Base-by-base conservation (phyloP, 2,113 vertebrate genomes). In the Megatriorchis doriae region DNA sequence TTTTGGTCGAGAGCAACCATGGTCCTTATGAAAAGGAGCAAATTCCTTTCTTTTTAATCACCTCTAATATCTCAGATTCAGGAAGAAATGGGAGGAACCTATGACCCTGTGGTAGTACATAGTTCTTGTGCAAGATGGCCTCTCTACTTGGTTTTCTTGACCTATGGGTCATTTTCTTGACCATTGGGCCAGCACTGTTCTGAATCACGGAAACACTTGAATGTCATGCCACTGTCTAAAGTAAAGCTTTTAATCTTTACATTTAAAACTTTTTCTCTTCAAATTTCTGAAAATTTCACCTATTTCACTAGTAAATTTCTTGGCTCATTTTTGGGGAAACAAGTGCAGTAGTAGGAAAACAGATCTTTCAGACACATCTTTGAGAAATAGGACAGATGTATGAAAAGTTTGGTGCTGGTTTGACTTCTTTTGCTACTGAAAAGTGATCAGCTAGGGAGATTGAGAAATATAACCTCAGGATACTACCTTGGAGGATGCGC, bases 361-460 rank as follows among this genome's bases (percentile, higher is more conserved):
- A 17, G 9, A 23, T 22, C 27, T 77, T 90, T 83, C 32, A 58
- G 52, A 47, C 2, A 8, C 12, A 16, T 32, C 17, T 74, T 89
- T 67, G 40, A 84, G 82, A 91, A 78, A 84, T 25, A 31, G 10
- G 15, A 59, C 43, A 88, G 32, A 55, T 31, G 63, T 0, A 67
- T 36, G 16, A 68, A 92, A 79, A 79, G 73, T 92, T 95, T 89
- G 61, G 52, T 47, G 17, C 15, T 93, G 72, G 58, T 88, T 93
- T 96, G 92, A 59, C 56, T 79, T 86, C 45, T 48, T 43, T 74
- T 95, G 77, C 86, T 93, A 68, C 83, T 84, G 83, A 65, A 86
- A 90, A 88, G 18, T 68, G 15, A 81, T 52, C 38, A 61, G 13
- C 52, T 73, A 73, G 45, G 32, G 22, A 63, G 50, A 70, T 1